Percentiles rank a stretch among this genome's conserved stretches.
Conservation (phyloP, 2,888 invertebrate genomes). For the Pecten maximus region DNA sequence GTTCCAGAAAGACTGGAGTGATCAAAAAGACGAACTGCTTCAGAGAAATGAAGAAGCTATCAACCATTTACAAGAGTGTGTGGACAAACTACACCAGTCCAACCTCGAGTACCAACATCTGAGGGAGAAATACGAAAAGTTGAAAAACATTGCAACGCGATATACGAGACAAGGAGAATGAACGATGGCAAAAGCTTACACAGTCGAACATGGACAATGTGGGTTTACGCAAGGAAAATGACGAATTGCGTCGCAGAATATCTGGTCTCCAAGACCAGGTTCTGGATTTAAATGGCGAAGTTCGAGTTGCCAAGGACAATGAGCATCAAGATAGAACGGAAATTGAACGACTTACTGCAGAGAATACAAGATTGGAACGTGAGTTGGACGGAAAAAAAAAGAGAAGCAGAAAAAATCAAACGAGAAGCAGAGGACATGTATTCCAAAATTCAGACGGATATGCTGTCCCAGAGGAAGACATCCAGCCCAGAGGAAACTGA, state of each 20-base stretch:
- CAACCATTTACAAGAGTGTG: slow-evolving; percentile 43
- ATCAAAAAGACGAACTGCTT: slow-evolving; percentile 42
- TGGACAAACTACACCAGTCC: slow-evolving; percentile 45
- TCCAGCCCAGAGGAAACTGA: slow-evolving; percentile 42
- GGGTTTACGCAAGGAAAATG: slow-evolving; percentile 44
- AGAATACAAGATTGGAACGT: slow-evolving; percentile 44
- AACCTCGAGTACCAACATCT: slow-evolving; percentile 46
- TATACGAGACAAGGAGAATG: slow-evolving; percentile 50
- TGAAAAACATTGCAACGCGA: slow-evolving; percentile 51
- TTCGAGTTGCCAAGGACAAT: slow-evolving; percentile 32
- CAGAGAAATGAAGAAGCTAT: slow-evolving; percentile 50
- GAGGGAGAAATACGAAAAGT: slow-evolving; percentile 50
- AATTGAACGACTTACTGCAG: slow-evolving; percentile 42
- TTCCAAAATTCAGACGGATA: slow-evolving; percentile 46
- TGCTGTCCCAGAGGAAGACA: slow-evolving; percentile 47
- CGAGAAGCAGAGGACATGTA: slow-evolving; percentile 48
- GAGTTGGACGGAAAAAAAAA: slow-evolving; percentile 48
- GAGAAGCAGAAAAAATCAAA: slow-evolving; percentile 41
- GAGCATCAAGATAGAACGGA: slow-evolving; percentile 44
- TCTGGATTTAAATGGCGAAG: slow-evolving; percentile 44
- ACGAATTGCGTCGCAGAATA: slow-evolving; percentile 40
- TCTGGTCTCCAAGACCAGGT: slow-evolving; percentile 49
- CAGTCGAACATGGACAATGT: slow-evolving; percentile 48
- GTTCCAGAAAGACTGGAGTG: slow-evolving; percentile 48
- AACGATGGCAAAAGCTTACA: slow-evolving; percentile 52